Percentiles rank a stretch among this genome's conserved stretches.
Conservation (phyloP, 2,888 invertebrate genomes). For the Himalopsyche tibetana region DNA sequence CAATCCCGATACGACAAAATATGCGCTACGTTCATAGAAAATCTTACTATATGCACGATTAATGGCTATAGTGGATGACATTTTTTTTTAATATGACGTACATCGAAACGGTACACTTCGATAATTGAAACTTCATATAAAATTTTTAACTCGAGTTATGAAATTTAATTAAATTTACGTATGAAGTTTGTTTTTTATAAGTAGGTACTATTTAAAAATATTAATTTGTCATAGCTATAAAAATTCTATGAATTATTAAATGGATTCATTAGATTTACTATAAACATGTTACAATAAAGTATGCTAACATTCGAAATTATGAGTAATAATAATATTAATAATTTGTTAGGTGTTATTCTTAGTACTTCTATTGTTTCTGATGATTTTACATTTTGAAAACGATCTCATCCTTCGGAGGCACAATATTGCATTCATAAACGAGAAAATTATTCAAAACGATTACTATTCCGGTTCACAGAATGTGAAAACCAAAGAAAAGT, state of each 20-base stretch:
- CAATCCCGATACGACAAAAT: neutral
- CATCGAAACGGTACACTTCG: slow-evolving; percentile 19
- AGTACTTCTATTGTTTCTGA: slow-evolving; percentile 40
- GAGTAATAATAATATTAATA: slow-evolving; percentile 28
- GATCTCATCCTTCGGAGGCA: slow-evolving; percentile 22
- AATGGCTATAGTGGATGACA: slow-evolving; percentile 32
- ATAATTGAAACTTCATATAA: slow-evolving; percentile 42
- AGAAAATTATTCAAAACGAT: slow-evolving; percentile 21
- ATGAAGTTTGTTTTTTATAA: slow-evolving; percentile 44
- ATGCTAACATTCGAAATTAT: slow-evolving; percentile 30
- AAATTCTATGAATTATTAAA: slow-evolving; percentile 44
- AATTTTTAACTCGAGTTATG: slow-evolving; percentile 37
- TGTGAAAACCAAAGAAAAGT: slow-evolving; percentile 31
- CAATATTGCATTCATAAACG: slow-evolving; percentile 38
- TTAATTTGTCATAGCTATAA: slow-evolving; percentile 44
- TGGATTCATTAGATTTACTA: slow-evolving; percentile 35
- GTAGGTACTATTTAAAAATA: slow-evolving; percentile 45
- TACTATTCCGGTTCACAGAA: slow-evolving; percentile 13
- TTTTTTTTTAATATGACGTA: neutral
- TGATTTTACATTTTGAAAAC: slow-evolving; percentile 39
- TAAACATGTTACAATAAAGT: slow-evolving; percentile 24
- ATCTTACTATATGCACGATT: slow-evolving; percentile 27
- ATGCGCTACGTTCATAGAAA: slow-evolving; percentile 31
- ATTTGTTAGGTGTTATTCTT: slow-evolving; percentile 35
- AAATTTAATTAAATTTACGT: slow-evolving; percentile 43